Evolutionary conservation across 1,140 invertebrate species (phyloP).

Genomic region (Dufourea novaeangliae): DNA sequence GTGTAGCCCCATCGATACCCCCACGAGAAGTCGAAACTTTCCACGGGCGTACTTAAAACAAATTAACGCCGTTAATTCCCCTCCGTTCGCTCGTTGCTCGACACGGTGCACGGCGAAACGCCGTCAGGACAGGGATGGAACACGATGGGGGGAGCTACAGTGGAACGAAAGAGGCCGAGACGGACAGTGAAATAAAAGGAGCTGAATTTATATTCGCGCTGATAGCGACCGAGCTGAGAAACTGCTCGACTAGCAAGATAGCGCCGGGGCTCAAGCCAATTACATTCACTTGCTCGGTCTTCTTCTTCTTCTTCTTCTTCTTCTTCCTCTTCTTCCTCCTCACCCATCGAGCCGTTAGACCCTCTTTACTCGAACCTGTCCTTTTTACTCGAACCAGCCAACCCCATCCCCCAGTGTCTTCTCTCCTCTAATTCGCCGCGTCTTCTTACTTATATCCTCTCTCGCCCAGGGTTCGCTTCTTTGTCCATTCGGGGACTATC

Average conservation of each 20-base stretch:
- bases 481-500: neutral
- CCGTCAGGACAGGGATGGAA: constrained; percentile 5
- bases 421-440: constrained; percentile 5
- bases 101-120: neutral
- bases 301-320: constrained; percentile 47
- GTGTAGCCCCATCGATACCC: constrained; percentile 60
- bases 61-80: constrained; percentile 75
- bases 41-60: constrained; percentile 68
- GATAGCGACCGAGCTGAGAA: constrained; percentile 76
- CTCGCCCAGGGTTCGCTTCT: constrained; percentile 14
- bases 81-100: neutral
- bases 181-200: constrained; percentile 67
- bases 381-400: constrained; percentile 43
- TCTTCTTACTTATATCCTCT: constrained; percentile 3
- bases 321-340: constrained; percentile 51
- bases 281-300: constrained; percentile 76
- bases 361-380: constrained; percentile 44
- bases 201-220: constrained; percentile 77
- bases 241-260: constrained; percentile 78
- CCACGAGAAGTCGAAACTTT: constrained; percentile 60
- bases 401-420: constrained; percentile 10
- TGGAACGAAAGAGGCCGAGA: constrained; percentile 21
- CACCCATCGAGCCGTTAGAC: constrained; percentile 18
- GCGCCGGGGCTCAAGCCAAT: constrained; percentile 75
- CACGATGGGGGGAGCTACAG: neutral